Evolutionary conservation across 1,140 invertebrate genomes (phyloP), one percentile per base, ranked within the genome.

Genomic region (Magallana ariakensis): DNA sequence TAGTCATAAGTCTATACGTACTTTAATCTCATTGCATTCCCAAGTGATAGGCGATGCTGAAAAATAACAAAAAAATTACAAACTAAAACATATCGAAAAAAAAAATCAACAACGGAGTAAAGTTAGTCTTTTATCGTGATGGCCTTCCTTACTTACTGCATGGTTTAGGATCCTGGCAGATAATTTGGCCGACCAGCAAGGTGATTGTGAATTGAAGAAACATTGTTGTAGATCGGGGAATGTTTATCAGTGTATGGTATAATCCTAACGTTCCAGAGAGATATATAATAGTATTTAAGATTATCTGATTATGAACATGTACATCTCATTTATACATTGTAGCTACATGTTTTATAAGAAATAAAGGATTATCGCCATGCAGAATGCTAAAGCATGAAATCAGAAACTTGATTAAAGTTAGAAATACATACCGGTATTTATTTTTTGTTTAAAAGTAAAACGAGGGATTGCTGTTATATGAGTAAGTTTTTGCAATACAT

Each of bases 1-100:
- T 46, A 2, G 33, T 46, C 33, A n/a, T n/a, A n/a, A n/a, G n/a
- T n/a, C n/a, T n/a, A n/a, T 75, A 33, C 22, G 0, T 33, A 75
- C 66, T 75, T 75, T 75, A 26, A 75, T 75, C 33, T 75, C 66
- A 75, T 75, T 75, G 26, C 66, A 75, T 22, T 75, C 66, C 66
- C 66, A 75, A 26, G 22, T 26, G 22, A 26, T 9, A 33, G 66
- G 66, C 19, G 66, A 75, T 26, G 66, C 22, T 75, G 22, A 75
- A 75, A 75, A 15, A n/a, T 62, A n/a, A 70, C 22, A 10, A 22
- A 70, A 26, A 26, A 75, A 7, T 66, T 13, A 75, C 22, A 13
- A 26, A 75, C 9, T 26, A 75, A 11, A 11, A 26, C 9, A 13
- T 10, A 70, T 10, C 19, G 33, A 46, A 46, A 46, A 26, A 70